Percentiles rank a stretch among this genome's conserved stretches.
These are phyloP conservation scores for Drosophila littoralis DNA, from an alignment of 1,140 invertebrate genomes.

Conservation along the genomic window DNA sequence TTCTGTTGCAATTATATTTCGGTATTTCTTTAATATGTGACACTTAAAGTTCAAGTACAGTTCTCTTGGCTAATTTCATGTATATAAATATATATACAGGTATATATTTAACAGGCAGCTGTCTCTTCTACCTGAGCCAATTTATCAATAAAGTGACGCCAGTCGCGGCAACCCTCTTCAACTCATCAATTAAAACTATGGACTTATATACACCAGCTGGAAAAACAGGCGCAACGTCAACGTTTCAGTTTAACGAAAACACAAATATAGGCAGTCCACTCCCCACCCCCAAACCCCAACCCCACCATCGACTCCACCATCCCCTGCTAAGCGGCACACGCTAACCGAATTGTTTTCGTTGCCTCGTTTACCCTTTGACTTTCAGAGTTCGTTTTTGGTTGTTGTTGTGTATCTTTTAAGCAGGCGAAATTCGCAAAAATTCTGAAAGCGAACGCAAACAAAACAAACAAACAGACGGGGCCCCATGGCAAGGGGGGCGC, in stretches of 20 bases:
- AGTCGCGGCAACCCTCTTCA: constrained; percentile 61
- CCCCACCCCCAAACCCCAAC: background rate
- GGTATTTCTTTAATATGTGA: constrained; percentile 9
- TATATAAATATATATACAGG: background rate
- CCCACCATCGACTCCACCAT: background rate
- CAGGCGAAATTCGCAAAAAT: constrained; percentile 60
- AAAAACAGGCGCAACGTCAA: constrained; percentile 36
- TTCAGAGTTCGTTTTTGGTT: constrained; percentile 63
- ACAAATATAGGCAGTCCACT: constrained; percentile 54
- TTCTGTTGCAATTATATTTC: constrained; percentile 5
- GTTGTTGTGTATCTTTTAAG: constrained; percentile 67
- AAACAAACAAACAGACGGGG: constrained; percentile 53
- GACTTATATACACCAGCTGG: constrained; percentile 47
- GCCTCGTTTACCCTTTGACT: constrained; percentile 75
- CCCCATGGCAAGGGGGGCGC: no score
- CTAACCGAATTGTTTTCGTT: constrained; percentile 48
- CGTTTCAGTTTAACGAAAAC: constrained; percentile 54
- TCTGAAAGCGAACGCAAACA: constrained; percentile 74
- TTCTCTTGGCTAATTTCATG: constrained; percentile 7
- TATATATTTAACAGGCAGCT: constrained; percentile 8
- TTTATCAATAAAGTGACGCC: constrained; percentile 27
- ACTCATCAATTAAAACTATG: constrained; percentile 72
- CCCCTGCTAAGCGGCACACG: background rate
- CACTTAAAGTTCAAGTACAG: background rate
- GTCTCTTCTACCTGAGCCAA: constrained; percentile 14